Conservation (phyloP, 2,113 vertebrate genomes). For the Nibea coibor region DNA sequence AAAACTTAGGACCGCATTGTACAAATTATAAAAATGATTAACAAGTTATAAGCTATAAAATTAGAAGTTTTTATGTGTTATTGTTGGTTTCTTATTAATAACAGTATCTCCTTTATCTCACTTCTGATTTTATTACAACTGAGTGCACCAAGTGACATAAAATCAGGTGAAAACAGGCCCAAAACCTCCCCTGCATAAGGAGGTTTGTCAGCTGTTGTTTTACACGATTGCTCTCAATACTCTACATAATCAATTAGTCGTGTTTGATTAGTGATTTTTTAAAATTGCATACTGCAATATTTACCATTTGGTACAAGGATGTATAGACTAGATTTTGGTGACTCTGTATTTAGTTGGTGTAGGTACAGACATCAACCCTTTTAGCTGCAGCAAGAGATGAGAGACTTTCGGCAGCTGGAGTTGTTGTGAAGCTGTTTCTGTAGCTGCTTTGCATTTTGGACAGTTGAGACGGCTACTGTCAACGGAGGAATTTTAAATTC, state of each 20-base stretch:
- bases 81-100: background rate
- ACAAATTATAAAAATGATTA: background rate
- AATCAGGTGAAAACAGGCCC: background rate
- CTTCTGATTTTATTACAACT: background rate
- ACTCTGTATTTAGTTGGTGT: background rate
- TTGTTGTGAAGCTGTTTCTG: slow-evolving; percentile 2
- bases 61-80: background rate
- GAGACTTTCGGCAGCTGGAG: background rate
- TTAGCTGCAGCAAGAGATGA: background rate
- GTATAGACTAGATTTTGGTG: background rate
- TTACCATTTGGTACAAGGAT: background rate
- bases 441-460: slow-evolving; percentile 12
- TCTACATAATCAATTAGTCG: background rate
- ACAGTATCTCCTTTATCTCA: background rate
- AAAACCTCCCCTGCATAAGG: background rate
- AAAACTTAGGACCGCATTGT: background rate
- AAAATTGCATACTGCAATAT: background rate
- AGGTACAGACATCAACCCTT: background rate
- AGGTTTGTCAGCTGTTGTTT: background rate
- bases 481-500: background rate
- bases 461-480: background rate
- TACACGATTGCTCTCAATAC: background rate
- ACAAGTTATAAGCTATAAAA: background rate
- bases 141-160: background rate
- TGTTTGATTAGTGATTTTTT: background rate